These are phyloP conservation scores for Periparus ater DNA, from an alignment of 2,797 vertebrate genomes.

Conservation along the genomic window DNA sequence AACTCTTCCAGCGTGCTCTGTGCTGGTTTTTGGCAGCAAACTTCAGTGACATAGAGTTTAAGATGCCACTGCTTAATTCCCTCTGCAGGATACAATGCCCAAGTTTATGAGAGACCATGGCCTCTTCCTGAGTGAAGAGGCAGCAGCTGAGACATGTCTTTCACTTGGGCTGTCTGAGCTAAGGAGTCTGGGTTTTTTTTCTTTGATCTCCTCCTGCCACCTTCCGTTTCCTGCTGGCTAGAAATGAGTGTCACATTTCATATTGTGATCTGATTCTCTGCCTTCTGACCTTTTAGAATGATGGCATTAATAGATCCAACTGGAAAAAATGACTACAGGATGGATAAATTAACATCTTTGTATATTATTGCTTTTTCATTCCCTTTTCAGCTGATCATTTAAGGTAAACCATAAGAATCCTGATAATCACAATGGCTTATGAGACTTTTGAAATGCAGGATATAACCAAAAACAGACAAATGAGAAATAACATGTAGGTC, in stretches of 20 bases:
- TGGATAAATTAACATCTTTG: neutral
- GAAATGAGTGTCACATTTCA: neutral
- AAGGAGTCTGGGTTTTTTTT: neutral
- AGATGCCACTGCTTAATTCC: neutral
- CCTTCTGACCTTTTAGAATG: neutral
- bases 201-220: neutral
- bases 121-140: neutral
- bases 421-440: neutral
- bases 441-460: neutral
- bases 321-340: neutral
- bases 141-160: neutral
- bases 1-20: neutral
- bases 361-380: neutral
- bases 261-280: neutral
- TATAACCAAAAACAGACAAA: neutral
- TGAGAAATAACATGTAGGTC: neutral
- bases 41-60: neutral
- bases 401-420: neutral
- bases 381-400: neutral
- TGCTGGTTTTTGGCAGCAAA: neutral
- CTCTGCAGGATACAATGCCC: neutral
- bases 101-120: neutral
- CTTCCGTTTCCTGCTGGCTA: neutral
- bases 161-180: neutral
- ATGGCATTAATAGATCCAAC: neutral